phyloP scores from a whole-genome alignment of 1,140 invertebrate species.

The Dryas iulia region DNA sequence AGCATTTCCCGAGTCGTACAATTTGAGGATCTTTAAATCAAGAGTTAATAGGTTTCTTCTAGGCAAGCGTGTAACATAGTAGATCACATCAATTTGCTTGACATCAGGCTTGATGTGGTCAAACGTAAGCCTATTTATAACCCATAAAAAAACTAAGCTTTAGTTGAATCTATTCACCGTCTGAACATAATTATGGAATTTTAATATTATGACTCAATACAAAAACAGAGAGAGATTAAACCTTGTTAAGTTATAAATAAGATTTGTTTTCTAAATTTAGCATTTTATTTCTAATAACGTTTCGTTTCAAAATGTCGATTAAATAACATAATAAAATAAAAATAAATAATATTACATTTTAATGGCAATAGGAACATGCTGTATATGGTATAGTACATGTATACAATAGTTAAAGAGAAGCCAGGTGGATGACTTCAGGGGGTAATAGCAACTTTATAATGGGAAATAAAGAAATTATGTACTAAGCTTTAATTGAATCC shows the following conservation, averaged over 20 bases:
- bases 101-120: too few species aligned
- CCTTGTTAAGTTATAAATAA: not conserved
- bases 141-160: too few species aligned
- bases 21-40: too few species aligned
- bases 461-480: not conserved
- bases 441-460: not conserved
- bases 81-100: too few species aligned
- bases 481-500: too few species aligned
- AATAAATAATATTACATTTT: not conserved
- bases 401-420: not conserved
- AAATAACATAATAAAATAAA: not conserved
- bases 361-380: conserved; percentile 1
- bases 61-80: too few species aligned
- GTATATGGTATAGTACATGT: not conserved
- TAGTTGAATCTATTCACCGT: too few species aligned
- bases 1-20: too few species aligned
- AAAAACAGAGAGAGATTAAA: not conserved
- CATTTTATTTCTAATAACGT: not conserved
- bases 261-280: not conserved
- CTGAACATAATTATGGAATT: too few species aligned
- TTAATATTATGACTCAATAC: too few species aligned
- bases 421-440: not conserved
- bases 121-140: too few species aligned
- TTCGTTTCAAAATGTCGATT: not conserved
- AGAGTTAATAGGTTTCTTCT: too few species aligned